These are phyloP conservation scores for Musca domestica DNA, from an alignment of 1,140 invertebrate species.

Conservation along the genomic window DNA sequence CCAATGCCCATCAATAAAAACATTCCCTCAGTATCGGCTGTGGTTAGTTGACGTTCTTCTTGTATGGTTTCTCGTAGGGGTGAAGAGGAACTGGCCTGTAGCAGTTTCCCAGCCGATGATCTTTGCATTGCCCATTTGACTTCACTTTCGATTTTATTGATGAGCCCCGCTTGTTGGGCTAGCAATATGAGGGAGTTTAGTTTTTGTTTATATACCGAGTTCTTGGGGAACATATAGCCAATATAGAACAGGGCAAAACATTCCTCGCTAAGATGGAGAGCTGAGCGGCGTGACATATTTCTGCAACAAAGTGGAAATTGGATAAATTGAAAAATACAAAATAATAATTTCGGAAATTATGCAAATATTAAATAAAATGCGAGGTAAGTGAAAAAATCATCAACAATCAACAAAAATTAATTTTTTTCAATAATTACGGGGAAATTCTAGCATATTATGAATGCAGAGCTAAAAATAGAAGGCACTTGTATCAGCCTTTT, in stretches of 20 bases:
- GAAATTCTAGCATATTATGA: no score
- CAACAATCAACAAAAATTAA: no score
- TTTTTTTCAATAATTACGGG: no score
- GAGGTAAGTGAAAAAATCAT: no score
- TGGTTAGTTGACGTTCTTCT: constrained; percentile 67
- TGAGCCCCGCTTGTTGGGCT: constrained; percentile 64
- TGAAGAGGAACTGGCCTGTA: constrained; percentile 55
- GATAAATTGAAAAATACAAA: not conserved
- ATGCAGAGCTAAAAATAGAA: no score
- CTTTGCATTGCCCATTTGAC: constrained; percentile 68
- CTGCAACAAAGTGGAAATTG: constrained; percentile 30
- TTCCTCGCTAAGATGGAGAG: constrained; percentile 67
- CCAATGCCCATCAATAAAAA: constrained; percentile 70
- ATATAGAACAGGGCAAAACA: constrained; percentile 70
- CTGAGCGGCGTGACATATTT: constrained; percentile 58
- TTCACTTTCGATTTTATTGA: constrained; percentile 65
- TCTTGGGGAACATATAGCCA: constrained; percentile 60
- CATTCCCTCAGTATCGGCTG: constrained; percentile 77
- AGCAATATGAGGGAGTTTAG: constrained; percentile 61
- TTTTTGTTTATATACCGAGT: constrained; percentile 62
- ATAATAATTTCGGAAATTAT: no score
- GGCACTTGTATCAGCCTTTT: no score
- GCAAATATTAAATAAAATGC: no score
- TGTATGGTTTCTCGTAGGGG: constrained; percentile 46
- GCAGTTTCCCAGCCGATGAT: constrained; percentile 58